A percentile compares a stretch with the other conserved stretches of the same genome.
These are phyloP conservation scores for Ylistrum balloti DNA, from an alignment of 1,140 invertebrate species.

Conservation along the genomic window DNA sequence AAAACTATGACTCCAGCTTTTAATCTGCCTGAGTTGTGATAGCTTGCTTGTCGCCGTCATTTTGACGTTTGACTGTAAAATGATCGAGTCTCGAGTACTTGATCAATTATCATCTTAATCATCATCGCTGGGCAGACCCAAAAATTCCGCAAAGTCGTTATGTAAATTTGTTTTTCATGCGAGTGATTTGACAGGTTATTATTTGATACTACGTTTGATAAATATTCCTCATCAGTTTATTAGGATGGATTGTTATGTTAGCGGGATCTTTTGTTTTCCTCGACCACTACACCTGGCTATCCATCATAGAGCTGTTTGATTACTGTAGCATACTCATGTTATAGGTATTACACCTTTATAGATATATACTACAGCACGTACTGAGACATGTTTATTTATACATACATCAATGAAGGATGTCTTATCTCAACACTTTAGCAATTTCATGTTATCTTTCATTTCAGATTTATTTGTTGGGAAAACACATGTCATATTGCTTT, in stretches of 20 bases:
- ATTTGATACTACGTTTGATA: not conserved
- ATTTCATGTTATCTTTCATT: not conserved
- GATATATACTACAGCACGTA: not conserved
- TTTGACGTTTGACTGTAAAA: not conserved
- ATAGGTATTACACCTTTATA: not conserved
- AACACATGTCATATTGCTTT: slow-evolving; percentile 19
- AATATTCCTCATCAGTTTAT: not conserved
- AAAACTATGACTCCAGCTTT: not conserved
- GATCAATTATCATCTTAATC: slow-evolving; percentile 39
- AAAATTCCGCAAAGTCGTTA: not conserved
- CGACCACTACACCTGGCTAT: not conserved
- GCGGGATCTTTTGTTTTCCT: not conserved
- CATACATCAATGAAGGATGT: not conserved
- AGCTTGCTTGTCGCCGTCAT: not conserved
- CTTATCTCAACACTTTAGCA: not conserved
- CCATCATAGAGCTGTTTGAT: not conserved
- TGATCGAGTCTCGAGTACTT: slow-evolving; percentile 1
- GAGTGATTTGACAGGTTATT: slow-evolving; percentile 9
- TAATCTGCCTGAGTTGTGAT: not conserved
- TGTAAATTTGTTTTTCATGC: slow-evolving; percentile 13
- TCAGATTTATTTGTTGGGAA: not conserved
- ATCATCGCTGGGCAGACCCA: slow-evolving; percentile 11
- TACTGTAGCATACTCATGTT: not conserved
- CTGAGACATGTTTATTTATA: not conserved
- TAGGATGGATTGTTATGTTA: not conserved